Evolutionary conservation across 37 sponge, comb jelly and placozoan genomes (phyloP), one percentile per base, ranked within the genome.

Genomic region (Chondrilla cf. caribensis): DNA sequence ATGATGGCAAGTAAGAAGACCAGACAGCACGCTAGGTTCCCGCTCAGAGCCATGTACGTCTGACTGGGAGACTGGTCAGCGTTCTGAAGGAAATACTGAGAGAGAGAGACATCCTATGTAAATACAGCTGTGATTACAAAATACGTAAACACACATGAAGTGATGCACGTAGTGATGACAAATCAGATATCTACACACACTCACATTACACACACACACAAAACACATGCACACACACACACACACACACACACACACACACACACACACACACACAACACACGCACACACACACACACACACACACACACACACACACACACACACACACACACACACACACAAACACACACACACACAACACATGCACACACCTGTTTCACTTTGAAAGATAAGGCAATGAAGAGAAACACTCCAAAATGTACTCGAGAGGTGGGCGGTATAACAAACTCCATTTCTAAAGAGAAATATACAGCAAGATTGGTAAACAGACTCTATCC

Each of bases 11-110:
- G 40, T 31, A 82, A 43, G 54, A 80, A 90, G 76, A 79, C 75
- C 66, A 86, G 39, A 47, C 77, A 40, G 37, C 86, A 86, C 67
- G 78, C 60, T 5, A 59, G n/a, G 77, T 90, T 90, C 40, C 64
- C 83, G 0, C 77, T 26, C 9, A 83, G 1, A 55, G 86, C 70
- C 14, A 86, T 78, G 66, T 85, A 85, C 3, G 86, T 44, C 66
- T 83, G 83, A 40, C 82, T 82, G 25, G 55, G 8, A 1, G 26
- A 35, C 80, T 59, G 57, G 65, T 83, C 68, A 80, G 77, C 77
- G 19, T 25, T 15, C 55, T 79, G 60, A 31, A 55, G 24, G 36
- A 37, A 19, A 54, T 58, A 55, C 36, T 58, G 57, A 40, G 59
- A 33, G 44, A 58, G 60, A 29, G 15, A 3, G 57, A 31, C 19